These are phyloP conservation scores for Archegozetes longisetosus DNA, from an alignment of 1,140 invertebrate species.

Conservation along the genomic window DNA sequence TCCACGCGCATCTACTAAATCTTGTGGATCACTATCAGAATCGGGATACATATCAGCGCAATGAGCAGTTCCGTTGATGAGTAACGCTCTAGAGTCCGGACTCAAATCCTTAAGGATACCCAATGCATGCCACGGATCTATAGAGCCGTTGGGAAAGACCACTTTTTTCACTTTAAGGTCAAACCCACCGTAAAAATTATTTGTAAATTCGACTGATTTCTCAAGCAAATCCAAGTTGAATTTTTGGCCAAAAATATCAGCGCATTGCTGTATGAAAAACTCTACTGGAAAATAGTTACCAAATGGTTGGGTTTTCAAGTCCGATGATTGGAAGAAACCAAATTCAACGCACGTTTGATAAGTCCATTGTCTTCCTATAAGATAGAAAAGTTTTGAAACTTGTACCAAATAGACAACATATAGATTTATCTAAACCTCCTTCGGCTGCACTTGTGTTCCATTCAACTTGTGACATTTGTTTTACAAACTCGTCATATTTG, in stretches of 20 bases:
- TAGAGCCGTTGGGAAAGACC: constrained; percentile 71
- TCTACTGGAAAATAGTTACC: constrained; percentile 55
- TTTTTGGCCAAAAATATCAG: constrained; percentile 53
- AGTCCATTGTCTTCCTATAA: constrained; percentile 60
- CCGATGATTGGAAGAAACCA: constrained; percentile 81
- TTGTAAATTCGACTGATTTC: constrained; percentile 47
- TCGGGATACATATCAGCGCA: constrained; percentile 34
- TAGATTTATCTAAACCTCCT: no score
- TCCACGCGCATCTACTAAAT: constrained; percentile 25
- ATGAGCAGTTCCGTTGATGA: constrained; percentile 29
- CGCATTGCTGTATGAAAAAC: constrained; percentile 64
- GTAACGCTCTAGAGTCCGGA: constrained; percentile 26
- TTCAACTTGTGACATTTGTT: constrained; percentile 45
- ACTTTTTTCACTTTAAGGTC: constrained; percentile 52
- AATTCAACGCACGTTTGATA: constrained; percentile 92
- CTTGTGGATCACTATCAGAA: constrained; percentile 23
- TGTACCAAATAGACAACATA: neutral
- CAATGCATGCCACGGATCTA: constrained; percentile 85
- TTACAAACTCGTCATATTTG: constrained; percentile 59
- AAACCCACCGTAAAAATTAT: constrained; percentile 59
- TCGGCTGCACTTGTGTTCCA: constrained; percentile 35
- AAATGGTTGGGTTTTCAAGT: constrained; percentile 50
- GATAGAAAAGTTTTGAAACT: neutral
- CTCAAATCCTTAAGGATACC: constrained; percentile 29
- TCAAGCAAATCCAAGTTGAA: constrained; percentile 42